A percentile compares a stretch with the other conserved stretches of the same genome.
phyloP scores from a whole-genome alignment of 2,888 invertebrate species.

The Torymus tubicola region DNA sequence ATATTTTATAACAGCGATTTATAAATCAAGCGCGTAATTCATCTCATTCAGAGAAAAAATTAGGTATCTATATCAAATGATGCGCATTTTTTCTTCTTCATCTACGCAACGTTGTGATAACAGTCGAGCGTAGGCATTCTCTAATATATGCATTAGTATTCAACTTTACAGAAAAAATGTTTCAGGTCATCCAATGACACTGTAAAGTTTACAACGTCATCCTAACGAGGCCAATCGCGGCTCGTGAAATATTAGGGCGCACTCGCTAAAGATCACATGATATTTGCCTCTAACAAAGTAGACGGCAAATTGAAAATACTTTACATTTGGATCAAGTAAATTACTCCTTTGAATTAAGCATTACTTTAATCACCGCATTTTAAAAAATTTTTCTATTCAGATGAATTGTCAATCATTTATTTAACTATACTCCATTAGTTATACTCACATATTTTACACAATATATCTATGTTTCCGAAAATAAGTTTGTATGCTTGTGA shows the following conservation, averaged over 20 bases:
- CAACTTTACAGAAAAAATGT: constrained; percentile 2
- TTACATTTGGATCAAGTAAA: constrained; percentile 27
- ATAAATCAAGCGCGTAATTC: background rate
- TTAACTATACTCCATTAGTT: no score
- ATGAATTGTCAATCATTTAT: no score
- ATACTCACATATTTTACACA: no score
- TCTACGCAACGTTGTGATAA: background rate
- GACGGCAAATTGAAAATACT: no score
- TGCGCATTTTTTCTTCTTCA: background rate
- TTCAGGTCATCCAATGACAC: constrained; percentile 23
- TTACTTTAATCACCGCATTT: no score
- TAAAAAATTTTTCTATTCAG: no score
- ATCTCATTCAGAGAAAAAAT: background rate
- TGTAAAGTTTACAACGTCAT: constrained; percentile 22
- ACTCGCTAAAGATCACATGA: constrained; percentile 26
- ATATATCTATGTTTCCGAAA: no score
- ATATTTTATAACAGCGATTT: constrained; percentile 3
- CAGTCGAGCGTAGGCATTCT: background rate
- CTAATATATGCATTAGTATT: background rate
- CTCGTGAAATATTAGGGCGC: background rate
- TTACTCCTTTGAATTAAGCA: constrained; percentile 11
- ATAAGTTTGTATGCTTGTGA: no score
- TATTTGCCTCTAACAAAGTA: background rate
- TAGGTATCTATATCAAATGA: background rate
- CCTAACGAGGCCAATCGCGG: background rate